Evolutionary conservation across 2,888 invertebrate genomes (phyloP).

Genomic region (Drosophila monieri): DNA sequence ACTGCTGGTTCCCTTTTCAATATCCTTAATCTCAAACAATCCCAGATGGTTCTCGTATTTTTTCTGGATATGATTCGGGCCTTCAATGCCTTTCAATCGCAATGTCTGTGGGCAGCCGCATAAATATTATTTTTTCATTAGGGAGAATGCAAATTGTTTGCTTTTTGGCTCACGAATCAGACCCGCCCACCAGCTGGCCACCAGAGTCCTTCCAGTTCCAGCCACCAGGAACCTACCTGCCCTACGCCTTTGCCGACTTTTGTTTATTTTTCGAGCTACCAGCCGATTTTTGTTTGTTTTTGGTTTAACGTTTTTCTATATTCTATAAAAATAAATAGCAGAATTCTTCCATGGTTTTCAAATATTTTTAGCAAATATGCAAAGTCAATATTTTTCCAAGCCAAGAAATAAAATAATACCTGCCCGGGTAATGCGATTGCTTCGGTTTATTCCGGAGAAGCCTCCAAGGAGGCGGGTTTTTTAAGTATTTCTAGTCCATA

Average conservation of each 20-base stretch:
- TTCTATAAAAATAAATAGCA: constrained; percentile 61
- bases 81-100: constrained; percentile 18
- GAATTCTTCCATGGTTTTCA: constrained; percentile 18
- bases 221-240: constrained; percentile 39
- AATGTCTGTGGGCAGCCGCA: constrained; percentile 30
- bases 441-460: constrained; percentile 14
- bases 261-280: constrained; percentile 36
- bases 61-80: constrained; percentile 11
- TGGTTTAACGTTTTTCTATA: constrained; percentile 41
- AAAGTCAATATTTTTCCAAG: constrained; percentile 62
- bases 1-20: neutral
- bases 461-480: neutral
- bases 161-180: constrained; percentile 44
- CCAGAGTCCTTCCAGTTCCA: constrained; percentile 11
- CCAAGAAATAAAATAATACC: constrained; percentile 41
- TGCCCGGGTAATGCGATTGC: constrained; percentile 15
- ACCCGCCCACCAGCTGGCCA: constrained; percentile 61
- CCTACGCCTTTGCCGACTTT: constrained; percentile 8
- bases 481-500: neutral
- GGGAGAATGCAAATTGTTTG: constrained; percentile 63
- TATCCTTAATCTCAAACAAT: neutral
- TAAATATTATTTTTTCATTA: constrained; percentile 75
- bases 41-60: neutral
- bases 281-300: constrained; percentile 62
- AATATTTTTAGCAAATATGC: constrained; percentile 68